A percentile compares a stretch with the other conserved stretches of the same genome.
Evolutionary conservation across 2,113 vertebrate genomes (phyloP).

Genomic region (Chloropsis hardwickii): DNA sequence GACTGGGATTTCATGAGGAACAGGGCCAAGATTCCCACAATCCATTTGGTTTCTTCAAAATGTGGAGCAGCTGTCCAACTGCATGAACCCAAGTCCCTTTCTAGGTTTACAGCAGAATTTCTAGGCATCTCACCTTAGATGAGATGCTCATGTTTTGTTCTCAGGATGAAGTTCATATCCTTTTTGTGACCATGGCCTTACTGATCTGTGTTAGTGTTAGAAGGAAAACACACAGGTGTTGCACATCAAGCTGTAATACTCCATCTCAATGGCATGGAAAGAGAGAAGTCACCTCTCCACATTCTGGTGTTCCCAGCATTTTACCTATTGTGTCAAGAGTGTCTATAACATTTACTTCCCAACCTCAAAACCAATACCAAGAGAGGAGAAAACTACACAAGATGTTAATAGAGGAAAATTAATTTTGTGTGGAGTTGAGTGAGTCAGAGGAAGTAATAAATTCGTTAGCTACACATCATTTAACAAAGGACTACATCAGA

Average conservation of each 20-base stretch:
- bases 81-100: background rate
- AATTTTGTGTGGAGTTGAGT: background rate
- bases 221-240: background rate
- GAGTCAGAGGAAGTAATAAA: background rate
- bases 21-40: background rate
- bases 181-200: background rate
- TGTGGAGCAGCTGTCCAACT: background rate
- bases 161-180: background rate
- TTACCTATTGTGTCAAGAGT: background rate
- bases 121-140: background rate
- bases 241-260: background rate
- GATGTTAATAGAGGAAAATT: background rate
- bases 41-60: background rate
- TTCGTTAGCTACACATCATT: background rate
- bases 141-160: background rate
- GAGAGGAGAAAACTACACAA: background rate
- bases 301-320: background rate
- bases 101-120: background rate
- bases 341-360: background rate
- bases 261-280: background rate
- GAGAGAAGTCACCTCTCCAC: background rate
- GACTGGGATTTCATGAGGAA: background rate
- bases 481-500: background rate
- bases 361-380: background rate
- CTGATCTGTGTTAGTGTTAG: background rate